Evolutionary conservation across 1,140 invertebrate genomes (phyloP).

Genomic region (Belonocnema kinseyi): DNA sequence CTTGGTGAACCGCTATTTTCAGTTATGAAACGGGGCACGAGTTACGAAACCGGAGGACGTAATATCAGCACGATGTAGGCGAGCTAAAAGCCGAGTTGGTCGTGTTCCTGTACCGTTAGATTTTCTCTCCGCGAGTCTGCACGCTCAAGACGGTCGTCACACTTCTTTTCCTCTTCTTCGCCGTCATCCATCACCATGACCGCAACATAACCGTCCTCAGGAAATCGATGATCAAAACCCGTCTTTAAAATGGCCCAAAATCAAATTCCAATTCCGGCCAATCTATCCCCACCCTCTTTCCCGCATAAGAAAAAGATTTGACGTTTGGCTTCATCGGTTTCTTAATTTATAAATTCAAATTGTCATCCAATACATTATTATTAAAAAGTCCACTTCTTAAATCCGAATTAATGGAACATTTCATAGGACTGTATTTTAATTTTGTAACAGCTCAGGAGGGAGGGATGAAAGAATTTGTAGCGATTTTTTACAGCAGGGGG

Average conservation of each 20-base stretch:
- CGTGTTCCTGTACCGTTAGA: slow-evolving; percentile 63
- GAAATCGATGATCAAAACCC: slow-evolving; percentile 15
- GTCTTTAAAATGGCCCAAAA: not conserved
- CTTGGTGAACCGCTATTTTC: slow-evolving; percentile 58
- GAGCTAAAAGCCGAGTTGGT: slow-evolving; percentile 48
- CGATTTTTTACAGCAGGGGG: too few relatives aligned
- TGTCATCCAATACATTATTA: too few relatives aligned
- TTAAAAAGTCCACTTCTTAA: too few relatives aligned
- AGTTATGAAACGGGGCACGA: slow-evolving; percentile 66
- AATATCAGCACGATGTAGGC: slow-evolving; percentile 65
- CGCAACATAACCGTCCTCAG: slow-evolving; percentile 33
- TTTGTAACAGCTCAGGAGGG: too few relatives aligned
- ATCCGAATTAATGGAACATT: too few relatives aligned
- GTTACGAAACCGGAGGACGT: slow-evolving; percentile 69
- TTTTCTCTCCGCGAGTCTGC: slow-evolving; percentile 61
- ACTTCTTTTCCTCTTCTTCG: slow-evolving; percentile 54
- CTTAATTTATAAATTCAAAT: too few relatives aligned
- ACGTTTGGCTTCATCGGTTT: too few relatives aligned
- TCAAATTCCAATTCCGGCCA: not conserved
- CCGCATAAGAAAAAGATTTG: too few relatives aligned
- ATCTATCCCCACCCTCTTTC: too few relatives aligned
- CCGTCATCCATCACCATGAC: slow-evolving; percentile 37
- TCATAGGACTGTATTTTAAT: too few relatives aligned
- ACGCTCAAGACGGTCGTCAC: slow-evolving; percentile 47
- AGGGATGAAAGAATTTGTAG: too few relatives aligned